Evolutionary conservation across 92 coral and sea anemone species (phyloP), one percentile per base, ranked within the genome.

Genomic region (Galaxea fascicularis): DNA sequence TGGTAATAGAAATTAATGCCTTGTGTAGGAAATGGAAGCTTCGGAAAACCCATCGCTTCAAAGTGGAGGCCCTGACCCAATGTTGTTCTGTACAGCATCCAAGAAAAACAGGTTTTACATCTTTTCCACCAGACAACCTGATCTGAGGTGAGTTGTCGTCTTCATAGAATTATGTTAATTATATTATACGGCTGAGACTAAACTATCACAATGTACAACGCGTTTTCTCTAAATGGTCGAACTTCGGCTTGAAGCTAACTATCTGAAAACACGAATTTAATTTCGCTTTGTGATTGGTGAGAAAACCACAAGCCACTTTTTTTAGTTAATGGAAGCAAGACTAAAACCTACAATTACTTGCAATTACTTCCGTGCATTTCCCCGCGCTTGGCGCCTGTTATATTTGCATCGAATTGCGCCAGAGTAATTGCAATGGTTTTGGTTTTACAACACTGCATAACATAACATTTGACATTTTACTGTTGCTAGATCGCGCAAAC

Each of bases 101-200:
- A 96, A 96, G 81, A 96, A 96, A 84, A 96, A 96, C 79, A 86
- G 99, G 64, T 96, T 96, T 88, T 96, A 94, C 68, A 75, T 96
- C 47, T 94, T 96, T 73, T 92, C 99, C 10, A 90, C 93, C 62
- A 90, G 99, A 71, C 96, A 89, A 75, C 99, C 99, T n/a, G 94
- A 93, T 57, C 91, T 92, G 27, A 93, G 99, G 99, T 96, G 65
- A 62, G 58, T 65, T 45, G 39, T 47, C 18, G 18, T 17, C 58
- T 6, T 5, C 26, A 10, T 9, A 26, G 58, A 20, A 18, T 0
- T 24, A 41, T 71, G 31, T 35, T 4, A 26, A 11, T 25, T 12
- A 10, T 4, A 35, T 35, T 2, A 2, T 35, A 2, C 6, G 41
- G 41, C 41, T 35, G 41, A 35, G 41, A 35, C 41, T 35, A 2